Percentiles rank a stretch among this genome's conserved stretches.
Conservation (phyloP, 2,797 vertebrate genomes). For the Pangasius sanitwongsei region DNA sequence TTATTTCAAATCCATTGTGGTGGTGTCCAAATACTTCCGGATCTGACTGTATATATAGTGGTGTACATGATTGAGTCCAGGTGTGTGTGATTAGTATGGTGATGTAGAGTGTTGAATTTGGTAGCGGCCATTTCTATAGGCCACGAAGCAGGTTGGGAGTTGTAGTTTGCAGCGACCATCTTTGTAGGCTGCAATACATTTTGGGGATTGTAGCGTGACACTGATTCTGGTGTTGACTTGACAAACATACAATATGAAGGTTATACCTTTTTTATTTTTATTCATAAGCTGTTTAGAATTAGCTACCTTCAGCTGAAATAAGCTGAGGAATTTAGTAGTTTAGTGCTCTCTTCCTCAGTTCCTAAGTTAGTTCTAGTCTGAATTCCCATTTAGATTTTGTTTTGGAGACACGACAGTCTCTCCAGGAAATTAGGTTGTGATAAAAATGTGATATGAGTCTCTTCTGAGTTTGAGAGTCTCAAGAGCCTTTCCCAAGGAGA, state of each 20-base stretch:
- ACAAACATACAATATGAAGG: too few relatives aligned
- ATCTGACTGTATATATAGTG: too few relatives aligned
- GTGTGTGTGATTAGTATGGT: too few relatives aligned
- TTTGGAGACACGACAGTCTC: background rate
- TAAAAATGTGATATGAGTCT: background rate
- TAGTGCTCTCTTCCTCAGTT: background rate
- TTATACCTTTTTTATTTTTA: background rate
- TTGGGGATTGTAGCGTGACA: background rate
- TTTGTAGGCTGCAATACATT: background rate
- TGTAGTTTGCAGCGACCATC: too few relatives aligned
- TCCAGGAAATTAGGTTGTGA: slow-evolving; percentile 22
- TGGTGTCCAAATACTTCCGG: too few relatives aligned
- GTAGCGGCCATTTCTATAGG: too few relatives aligned
- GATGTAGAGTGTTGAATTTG: too few relatives aligned
- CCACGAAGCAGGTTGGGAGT: too few relatives aligned
- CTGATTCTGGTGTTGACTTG: too few relatives aligned
- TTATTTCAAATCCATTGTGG: too few relatives aligned
- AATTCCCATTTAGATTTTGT: slow-evolving; percentile 14
- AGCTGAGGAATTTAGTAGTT: background rate
- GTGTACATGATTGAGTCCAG: too few relatives aligned
- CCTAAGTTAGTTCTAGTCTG: background rate
- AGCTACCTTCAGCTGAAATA: background rate
- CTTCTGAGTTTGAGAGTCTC: slow-evolving; percentile 4
- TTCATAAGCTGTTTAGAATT: background rate
- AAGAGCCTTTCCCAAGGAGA: slow-evolving; percentile 11